A percentile compares a stretch with the other conserved stretches of the same genome.
Conservation (phyloP, 2,888 invertebrate species). For the Lasioglossum marginatum region DNA sequence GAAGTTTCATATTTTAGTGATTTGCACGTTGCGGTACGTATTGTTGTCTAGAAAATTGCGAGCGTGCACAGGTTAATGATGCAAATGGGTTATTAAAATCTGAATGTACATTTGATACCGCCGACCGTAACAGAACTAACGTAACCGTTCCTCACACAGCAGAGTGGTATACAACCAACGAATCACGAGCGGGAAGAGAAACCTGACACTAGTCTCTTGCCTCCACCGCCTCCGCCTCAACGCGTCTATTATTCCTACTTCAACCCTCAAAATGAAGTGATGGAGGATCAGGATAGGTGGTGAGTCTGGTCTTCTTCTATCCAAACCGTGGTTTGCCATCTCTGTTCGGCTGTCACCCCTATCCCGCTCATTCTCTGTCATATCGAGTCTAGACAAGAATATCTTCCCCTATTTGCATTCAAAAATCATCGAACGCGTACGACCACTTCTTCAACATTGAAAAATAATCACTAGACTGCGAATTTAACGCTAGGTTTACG, state of each 20-base stretch:
- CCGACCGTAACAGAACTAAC: not conserved
- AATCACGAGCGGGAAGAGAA: constrained; percentile 89
- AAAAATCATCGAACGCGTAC: no score
- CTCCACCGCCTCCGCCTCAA: constrained; percentile 80
- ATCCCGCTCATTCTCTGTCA: not conserved
- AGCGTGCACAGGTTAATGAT: not conserved
- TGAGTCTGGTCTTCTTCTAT: constrained; percentile 72
- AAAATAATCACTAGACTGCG: no score
- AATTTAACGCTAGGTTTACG: no score
- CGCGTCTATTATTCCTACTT: constrained; percentile 91
- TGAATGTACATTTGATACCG: not conserved
- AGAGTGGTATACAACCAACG: constrained; percentile 87
- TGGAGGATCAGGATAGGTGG: constrained; percentile 89
- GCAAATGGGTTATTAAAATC: constrained; percentile 7
- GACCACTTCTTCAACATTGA: no score
- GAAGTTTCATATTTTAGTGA: not conserved
- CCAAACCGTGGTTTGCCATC: not conserved
- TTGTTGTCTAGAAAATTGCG: not conserved
- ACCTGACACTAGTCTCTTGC: constrained; percentile 78
- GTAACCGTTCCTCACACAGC: constrained; percentile 76
- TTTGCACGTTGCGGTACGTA: not conserved
- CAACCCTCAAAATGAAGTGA: constrained; percentile 88
- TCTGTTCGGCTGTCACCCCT: not conserved
- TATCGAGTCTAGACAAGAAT: not conserved
- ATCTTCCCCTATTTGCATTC: not conserved